Conservation (phyloP, 2,888 invertebrate species). For the Cryptophagus acutangulus region DNA sequence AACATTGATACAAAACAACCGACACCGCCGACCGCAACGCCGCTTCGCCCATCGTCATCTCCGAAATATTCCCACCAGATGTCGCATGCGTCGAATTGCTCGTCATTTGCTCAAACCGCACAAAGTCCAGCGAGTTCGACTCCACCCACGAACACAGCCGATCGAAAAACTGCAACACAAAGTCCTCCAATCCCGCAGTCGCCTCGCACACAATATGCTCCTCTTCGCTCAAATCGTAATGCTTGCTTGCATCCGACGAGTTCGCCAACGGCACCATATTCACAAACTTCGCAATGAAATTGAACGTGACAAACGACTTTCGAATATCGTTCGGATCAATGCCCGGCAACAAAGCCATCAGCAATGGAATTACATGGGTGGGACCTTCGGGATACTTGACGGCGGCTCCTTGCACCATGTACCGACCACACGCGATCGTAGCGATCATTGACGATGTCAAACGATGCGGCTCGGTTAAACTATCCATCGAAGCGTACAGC, state of each 20-base stretch:
- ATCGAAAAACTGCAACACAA: slow-evolving; percentile 80
- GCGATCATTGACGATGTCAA: slow-evolving; percentile 68
- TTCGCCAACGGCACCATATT: slow-evolving; percentile 80
- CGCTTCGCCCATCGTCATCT: slow-evolving; percentile 68
- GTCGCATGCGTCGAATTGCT: slow-evolving; percentile 61
- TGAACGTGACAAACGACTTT: slow-evolving; percentile 70
- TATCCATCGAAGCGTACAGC: slow-evolving; percentile 74
- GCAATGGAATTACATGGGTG: slow-evolving; percentile 73
- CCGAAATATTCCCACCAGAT: no score
- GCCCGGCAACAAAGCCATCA: slow-evolving; percentile 77
- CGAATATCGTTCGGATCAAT: slow-evolving; percentile 85
- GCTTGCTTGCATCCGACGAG: slow-evolving; percentile 69
- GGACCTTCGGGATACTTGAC: slow-evolving; percentile 69
- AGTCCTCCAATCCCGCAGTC: slow-evolving; percentile 84
- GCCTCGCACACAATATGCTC: slow-evolving; percentile 72
- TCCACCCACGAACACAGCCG: slow-evolving; percentile 68
- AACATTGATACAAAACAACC: slow-evolving; percentile 68
- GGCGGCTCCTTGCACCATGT: slow-evolving; percentile 50
- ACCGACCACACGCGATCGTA: slow-evolving; percentile 63
- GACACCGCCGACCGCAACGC: slow-evolving; percentile 64
- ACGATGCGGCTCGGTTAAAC: slow-evolving; percentile 84
- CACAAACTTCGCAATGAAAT: slow-evolving; percentile 70
- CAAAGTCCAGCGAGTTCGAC: slow-evolving; percentile 63
- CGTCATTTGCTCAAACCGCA: slow-evolving; percentile 60
- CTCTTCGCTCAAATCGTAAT: slow-evolving; percentile 67